Evolutionary conservation across 2,888 invertebrate genomes (phyloP), one percentile per base, ranked within the genome.

Genomic region (Blastobasis adustella): DNA sequence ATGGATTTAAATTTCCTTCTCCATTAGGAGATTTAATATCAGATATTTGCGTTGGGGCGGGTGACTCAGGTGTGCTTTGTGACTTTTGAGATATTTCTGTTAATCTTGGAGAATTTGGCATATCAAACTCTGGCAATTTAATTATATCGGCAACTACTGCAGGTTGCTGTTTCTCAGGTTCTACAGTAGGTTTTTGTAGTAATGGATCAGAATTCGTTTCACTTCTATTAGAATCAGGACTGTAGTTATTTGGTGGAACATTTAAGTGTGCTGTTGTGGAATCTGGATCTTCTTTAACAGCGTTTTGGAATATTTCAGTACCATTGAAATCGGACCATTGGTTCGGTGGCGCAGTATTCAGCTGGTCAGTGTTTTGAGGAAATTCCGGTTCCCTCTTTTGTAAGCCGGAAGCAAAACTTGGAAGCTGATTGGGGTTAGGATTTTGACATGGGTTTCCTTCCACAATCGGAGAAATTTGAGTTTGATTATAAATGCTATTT

Each of bases 241-340:
- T 89, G 48, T 82, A 89, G 63, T 90, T 87, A 61, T 89, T 89
- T 42, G 82, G 76, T 42, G 84, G 74, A 10, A 81, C 61, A 57
- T 86, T 88, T 43, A 88, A 71, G 74, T 88, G 90, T 49, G 91
- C 89, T 9, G 93, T 94, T 1, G 94, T 94, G 9, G 94, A 94
- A 66, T 94, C 94, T 0, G 94, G 94, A 65, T 93, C 94, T 60
- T 93, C 93, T 71, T 93, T 93, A 0, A 90, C 83, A n/a, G 89
- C 90, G 58, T 90, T 89, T 51, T 73, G 83, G 51, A 89, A 89
- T 47, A 86, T 73, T 67, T 89, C 89, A 5, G 80, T 55, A 52
- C 79, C 81, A 44, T 74, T 71, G 58, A 88, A 89, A 57, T 89
- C 89, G 1, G 82, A 76, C 89, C 89, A 89, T 46, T 85, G 88